Percentiles rank a stretch among this genome's conserved stretches.
Conservation (phyloP, 2,113 vertebrate species). For the Pterocles gutturalis region DNA sequence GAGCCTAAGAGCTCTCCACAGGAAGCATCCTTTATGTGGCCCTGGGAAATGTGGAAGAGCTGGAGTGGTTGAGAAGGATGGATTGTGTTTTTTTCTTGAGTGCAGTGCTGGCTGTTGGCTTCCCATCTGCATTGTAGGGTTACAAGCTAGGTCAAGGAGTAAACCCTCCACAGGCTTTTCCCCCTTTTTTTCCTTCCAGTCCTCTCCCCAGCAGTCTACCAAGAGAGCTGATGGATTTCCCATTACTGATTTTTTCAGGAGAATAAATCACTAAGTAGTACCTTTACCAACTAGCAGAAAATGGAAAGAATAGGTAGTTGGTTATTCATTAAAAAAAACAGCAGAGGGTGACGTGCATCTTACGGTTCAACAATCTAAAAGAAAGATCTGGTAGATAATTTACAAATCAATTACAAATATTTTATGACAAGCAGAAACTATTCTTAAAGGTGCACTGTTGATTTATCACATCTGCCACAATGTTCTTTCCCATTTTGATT, state of each 20-base stretch:
- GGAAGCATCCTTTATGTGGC: background rate
- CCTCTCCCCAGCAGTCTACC: background rate
- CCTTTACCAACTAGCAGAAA: background rate
- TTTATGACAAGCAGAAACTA: background rate
- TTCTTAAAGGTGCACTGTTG: background rate
- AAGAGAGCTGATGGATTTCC: background rate
- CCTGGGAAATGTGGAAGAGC: background rate
- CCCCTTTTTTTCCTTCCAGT: background rate
- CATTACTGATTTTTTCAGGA: background rate
- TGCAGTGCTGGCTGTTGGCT: background rate
- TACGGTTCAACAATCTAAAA: background rate
- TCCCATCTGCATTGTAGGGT: background rate
- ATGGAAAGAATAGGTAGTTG: too few species aligned
- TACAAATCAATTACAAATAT: background rate
- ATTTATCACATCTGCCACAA: background rate
- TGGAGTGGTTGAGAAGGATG: background rate
- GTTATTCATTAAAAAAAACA: background rate
- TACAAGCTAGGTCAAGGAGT: background rate
- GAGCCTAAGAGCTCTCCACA: background rate
- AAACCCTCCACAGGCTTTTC: background rate
- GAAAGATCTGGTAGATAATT: background rate
- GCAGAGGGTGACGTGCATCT: background rate
- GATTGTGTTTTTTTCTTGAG: background rate
- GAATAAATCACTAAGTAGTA: background rate
- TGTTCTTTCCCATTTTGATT: background rate